Evolutionary conservation across 2,113 vertebrate species (phyloP).

Genomic region (Balaeniceps rex): DNA sequence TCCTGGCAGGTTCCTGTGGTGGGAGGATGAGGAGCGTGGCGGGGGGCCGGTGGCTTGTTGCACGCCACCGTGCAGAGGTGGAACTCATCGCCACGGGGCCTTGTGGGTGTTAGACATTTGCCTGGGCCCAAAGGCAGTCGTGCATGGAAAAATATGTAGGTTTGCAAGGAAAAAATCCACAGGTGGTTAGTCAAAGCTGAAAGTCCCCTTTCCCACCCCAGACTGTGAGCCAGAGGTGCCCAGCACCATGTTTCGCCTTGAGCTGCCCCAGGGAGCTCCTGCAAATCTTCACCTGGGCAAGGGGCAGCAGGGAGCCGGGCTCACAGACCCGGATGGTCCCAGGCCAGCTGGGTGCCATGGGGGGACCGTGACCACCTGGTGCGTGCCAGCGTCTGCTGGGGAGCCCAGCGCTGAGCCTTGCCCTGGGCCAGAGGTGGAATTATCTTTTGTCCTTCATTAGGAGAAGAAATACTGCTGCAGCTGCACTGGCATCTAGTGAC

Average conservation of each 20-base stretch:
- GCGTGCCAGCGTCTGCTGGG: not conserved
- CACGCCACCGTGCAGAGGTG: rapidly evolving
- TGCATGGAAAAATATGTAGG: not conserved
- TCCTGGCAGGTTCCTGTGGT: not conserved
- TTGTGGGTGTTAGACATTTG: not conserved
- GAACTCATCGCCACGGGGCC: not conserved
- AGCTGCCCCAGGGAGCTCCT: not conserved
- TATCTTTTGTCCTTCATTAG: conserved; percentile 36
- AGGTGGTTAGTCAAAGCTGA: not conserved
- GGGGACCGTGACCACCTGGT: rapidly evolving
- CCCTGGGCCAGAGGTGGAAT: not conserved
- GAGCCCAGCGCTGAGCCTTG: not conserved
- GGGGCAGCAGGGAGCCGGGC: not conserved
- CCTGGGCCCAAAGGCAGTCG: not conserved
- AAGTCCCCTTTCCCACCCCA: not conserved
- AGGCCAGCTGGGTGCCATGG: not conserved
- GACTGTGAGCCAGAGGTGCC: not conserved
- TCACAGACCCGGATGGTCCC: rapidly evolving
- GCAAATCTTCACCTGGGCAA: rapidly evolving
- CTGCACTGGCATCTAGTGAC: conserved; percentile 65
- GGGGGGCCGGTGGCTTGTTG: not conserved
- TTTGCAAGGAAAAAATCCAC: not conserved
- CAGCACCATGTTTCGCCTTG: rapidly evolving
- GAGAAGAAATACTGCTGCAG: conserved; percentile 56
- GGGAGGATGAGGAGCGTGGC: not conserved